Percentiles rank a stretch among this genome's conserved stretches.
Evolutionary conservation across 2,888 invertebrate species (phyloP).

Genomic region (Aporophyla lueneburgensis): DNA sequence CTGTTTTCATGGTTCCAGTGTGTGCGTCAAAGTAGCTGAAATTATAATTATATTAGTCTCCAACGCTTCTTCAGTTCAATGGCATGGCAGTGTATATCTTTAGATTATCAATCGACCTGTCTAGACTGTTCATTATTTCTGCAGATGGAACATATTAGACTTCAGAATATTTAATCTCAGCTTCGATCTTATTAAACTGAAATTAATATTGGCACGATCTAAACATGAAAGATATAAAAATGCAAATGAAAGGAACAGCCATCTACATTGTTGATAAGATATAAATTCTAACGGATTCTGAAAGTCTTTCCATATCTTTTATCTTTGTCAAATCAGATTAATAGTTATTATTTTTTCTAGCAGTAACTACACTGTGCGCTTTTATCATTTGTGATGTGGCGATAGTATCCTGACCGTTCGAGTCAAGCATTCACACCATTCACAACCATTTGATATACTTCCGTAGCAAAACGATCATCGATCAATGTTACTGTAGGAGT

Average conservation of each 20-base stretch:
- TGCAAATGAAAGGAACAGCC: background rate
- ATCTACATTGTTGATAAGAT: background rate
- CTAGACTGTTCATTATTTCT: slow-evolving; percentile 3
- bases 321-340: background rate
- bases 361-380: background rate
- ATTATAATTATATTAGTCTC: too few relatives aligned
- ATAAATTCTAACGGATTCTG: background rate
- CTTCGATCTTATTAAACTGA: background rate
- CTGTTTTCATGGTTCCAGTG: too few relatives aligned
- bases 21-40: too few relatives aligned
- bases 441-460: too few relatives aligned
- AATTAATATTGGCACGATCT: background rate
- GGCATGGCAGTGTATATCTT: background rate
- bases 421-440: too few relatives aligned
- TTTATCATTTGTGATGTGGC: background rate
- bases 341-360: background rate
- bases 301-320: background rate
- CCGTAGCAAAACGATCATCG: too few relatives aligned
- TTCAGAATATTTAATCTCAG: background rate
- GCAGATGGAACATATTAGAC: background rate
- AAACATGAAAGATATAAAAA: background rate
- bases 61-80: background rate
- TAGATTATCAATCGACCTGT: background rate
- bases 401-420: background rate
- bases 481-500: too few relatives aligned